Evolutionary conservation across 2,888 invertebrate genomes (phyloP), one percentile per base, ranked within the genome.

Genomic region (Heteropelma amictum): DNA sequence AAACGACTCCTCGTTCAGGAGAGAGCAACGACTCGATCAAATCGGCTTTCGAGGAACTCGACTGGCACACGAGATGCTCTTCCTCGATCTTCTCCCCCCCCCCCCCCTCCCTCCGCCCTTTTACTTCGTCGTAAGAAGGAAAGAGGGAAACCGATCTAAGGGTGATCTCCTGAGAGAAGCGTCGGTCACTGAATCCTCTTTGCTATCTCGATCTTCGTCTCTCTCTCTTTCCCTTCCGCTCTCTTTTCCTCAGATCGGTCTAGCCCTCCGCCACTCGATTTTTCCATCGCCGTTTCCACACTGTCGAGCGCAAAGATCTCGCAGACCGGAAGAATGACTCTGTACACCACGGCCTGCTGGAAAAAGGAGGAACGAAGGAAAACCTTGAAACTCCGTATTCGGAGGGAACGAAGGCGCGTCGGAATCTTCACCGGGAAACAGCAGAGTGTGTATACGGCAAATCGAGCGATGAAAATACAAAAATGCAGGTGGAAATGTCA

Each of bases 11-110:
- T 76, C 76, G 77, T 76, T 76, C 72, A n/a, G n/a, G 70, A 45
- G 74, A 72, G 76, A 79, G 77, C 74, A 79, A 79, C 79, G 79
- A 76, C 78, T 79, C 75, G 78, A 79, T 79, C 72, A 72, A 79
- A 79, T 78, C 76, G 78, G 77, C 79, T 78, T 78, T 75, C 77
- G 76, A 75, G 58, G 60, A 77, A 76, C 74, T 69, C 71, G 71
- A 75, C 60, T 60, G 70, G 19, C 47, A 40, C 49, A 58, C 35
- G 54, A 21, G 51, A 38, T 49, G 10, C 28, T 42, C 19, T 19
- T 14, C 14, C 40, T 58, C 38, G 23, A 8, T n/a, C 21, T 8
- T 28, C 23, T 35, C 19, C 12, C 30, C 10, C 17, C 4, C 19
- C 47, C 23, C 47, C 12, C 12, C 21, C 54, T 54, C 54, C 17